Evolutionary conservation across 2,797 vertebrate species (phyloP), one percentile per base, ranked within the genome.

Genomic region (Pagetopsis macropterus): DNA sequence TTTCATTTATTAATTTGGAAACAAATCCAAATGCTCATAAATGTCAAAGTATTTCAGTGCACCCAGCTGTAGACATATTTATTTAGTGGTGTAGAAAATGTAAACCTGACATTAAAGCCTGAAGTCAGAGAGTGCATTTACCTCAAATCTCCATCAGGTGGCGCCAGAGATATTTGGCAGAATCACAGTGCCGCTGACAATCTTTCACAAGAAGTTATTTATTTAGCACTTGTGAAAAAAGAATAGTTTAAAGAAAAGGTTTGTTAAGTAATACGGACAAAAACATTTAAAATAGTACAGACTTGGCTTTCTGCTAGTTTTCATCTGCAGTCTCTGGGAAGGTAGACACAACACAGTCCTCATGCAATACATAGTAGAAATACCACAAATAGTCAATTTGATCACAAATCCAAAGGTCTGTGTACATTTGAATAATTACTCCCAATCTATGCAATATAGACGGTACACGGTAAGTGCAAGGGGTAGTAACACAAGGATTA

Each of bases 111-210:
- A 7, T 27, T 27, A 27, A 27, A 27, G 3, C 5, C 3, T 16
- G 16, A 5, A 52, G 5, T 2, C 1, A 43, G 13, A 57, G 4
- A 6, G 14, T 65, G 65, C n/a, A 67, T 11, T 76, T 67, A 5
- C 13, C 1, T 9, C 41, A 48, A 0, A 0, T 12, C 0, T 60
- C 87, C 87, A 86, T 9, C 37, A 89, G 89, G 72, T 84, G 87
- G 88, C 16, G 80, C 72, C 63, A 88, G 41, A 72, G 69, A 55
- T 41, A 11, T 37, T 27, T 12, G 19, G 14, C n/a, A 58, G 37
- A 2, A 0, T 19, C 3, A 3, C 33, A 37, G 33, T 37, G 6
- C 8, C 44, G 14, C n/a, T 45, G 21, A 9, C 1, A 7, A 23
- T 10, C 0, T 21, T 21, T 21, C 17, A 1, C 10, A 60, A 0